Evolutionary conservation across 2,113 vertebrate species (phyloP).

Genomic region (Chamaea fasciata): DNA sequence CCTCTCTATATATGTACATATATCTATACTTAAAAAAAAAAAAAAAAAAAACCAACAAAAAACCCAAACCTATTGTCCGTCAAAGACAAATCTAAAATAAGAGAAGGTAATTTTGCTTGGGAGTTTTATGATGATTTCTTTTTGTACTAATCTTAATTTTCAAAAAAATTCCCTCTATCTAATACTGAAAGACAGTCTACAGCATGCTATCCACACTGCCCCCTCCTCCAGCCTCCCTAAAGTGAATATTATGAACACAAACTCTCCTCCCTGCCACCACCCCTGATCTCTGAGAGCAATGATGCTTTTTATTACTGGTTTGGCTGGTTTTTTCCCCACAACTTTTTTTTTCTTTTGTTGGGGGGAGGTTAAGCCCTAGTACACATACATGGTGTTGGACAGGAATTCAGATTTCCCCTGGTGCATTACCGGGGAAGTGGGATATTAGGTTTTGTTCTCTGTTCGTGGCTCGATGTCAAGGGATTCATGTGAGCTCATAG

Average conservation of each 20-base stretch:
- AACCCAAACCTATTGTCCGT: neutral
- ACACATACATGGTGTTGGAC: neutral
- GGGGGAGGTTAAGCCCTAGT: neutral
- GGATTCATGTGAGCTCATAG: neutral
- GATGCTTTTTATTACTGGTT: constrained; percentile 46
- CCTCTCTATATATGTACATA: neutral
- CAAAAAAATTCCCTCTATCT: constrained; percentile 71
- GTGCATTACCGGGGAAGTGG: constrained; percentile 2
- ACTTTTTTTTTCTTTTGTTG: neutral
- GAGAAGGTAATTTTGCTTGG: constrained; percentile 48
- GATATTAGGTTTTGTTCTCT: constrained; percentile 40
- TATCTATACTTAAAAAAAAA: neutral
- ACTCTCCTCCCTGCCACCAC: constrained; percentile 17
- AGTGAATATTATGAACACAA: constrained; percentile 22
- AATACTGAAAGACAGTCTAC: constrained; percentile 73
- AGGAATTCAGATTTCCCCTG: constrained; percentile 69
- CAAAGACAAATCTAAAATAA: constrained; percentile 51
- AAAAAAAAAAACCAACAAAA: neutral
- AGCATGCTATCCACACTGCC: constrained; percentile 15
- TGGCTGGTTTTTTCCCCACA: neutral
- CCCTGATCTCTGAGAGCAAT: constrained; percentile 35
- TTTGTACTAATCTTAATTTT: constrained; percentile 70
- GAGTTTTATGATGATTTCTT: constrained; percentile 63
- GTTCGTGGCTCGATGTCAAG: neutral
- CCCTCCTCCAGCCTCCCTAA: constrained; percentile 30